These are phyloP conservation scores for Cephalotes varians DNA, from an alignment of 2,888 invertebrate genomes.

Conservation along the genomic window DNA sequence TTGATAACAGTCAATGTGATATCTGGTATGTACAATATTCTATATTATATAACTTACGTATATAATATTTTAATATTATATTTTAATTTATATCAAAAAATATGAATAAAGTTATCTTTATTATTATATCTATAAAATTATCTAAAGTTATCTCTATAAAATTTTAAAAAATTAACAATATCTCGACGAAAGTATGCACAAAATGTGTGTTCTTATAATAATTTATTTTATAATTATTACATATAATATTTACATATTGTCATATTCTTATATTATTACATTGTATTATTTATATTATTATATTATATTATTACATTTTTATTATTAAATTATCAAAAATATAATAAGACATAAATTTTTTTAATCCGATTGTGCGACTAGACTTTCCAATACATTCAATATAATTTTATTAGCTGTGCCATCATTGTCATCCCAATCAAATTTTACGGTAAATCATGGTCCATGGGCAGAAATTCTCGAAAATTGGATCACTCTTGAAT, in stretches of 20 bases:
- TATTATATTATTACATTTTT: background rate
- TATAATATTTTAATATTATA: background rate
- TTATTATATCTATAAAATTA: background rate
- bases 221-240: slow-evolving; percentile 5
- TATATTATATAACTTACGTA: slow-evolving; percentile 15
- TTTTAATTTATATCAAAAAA: slow-evolving; percentile 2
- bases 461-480: slow-evolving; percentile 83
- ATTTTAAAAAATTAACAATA: background rate
- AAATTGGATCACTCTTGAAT: slow-evolving; percentile 76
- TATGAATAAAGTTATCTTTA: background rate
- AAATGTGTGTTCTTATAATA: background rate
- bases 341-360: background rate
- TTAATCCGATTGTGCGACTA: background rate
- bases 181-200: background rate
- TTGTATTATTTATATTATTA: background rate
- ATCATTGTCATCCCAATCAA: background rate
- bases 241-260: background rate
- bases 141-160: no score
- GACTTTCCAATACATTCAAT: background rate
- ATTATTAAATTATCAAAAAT: background rate
- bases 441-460: slow-evolving; percentile 63
- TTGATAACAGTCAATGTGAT: background rate
- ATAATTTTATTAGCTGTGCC: slow-evolving; percentile 18
- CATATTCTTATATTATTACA: background rate
- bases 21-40: slow-evolving; percentile 27